Evolutionary conservation across 2,888 invertebrate species (phyloP), one percentile per base, ranked within the genome.

Genomic region (Tinea semifulvella): DNA sequence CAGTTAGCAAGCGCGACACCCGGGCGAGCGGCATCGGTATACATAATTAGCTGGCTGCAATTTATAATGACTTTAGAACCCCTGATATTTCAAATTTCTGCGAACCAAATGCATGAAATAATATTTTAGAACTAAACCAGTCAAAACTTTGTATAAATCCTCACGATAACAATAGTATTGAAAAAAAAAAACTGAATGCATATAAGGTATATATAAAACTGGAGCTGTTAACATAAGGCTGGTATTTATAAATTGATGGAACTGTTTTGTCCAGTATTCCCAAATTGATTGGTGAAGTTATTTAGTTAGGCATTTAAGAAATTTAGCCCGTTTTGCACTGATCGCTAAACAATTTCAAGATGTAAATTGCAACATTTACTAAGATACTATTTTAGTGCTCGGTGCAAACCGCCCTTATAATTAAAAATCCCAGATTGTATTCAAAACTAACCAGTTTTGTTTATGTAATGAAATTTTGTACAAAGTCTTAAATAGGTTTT

Each of bases 141-240:
- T n/a, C n/a, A n/a, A n/a, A n/a, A n/a, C n/a, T n/a, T n/a, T n/a
- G n/a, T n/a, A n/a, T n/a, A n/a, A n/a, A n/a, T n/a, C n/a, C n/a
- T n/a, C n/a, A n/a, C n/a, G n/a, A n/a, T n/a, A n/a, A n/a, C n/a
- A 19, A 7, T 5, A 17, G 18, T 45, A 45, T 45, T 44, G 45
- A 45, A 45, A 38, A 43, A 45, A 42, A 44, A 43, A 44, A 43
- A 31, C 45, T 42, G 39, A 45, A 43, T 28, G 45, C 42, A 47
- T 47, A 16, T 36, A 36, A 47, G 39, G 42, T 44, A 47, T 47
- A 46, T 44, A 38, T 31, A 46, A 42, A 42, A 38, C 18, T 26
- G 20, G 43, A 45, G 42, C 42, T 44, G 35, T 26, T 28, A 44
- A 35, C 42, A 45, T 39, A 44, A 42, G 46, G 28, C 35, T 25